A percentile compares a stretch with the other conserved stretches of the same genome.
Conservation (phyloP, 1,140 invertebrate genomes). For the Nylanderia fulva region DNA sequence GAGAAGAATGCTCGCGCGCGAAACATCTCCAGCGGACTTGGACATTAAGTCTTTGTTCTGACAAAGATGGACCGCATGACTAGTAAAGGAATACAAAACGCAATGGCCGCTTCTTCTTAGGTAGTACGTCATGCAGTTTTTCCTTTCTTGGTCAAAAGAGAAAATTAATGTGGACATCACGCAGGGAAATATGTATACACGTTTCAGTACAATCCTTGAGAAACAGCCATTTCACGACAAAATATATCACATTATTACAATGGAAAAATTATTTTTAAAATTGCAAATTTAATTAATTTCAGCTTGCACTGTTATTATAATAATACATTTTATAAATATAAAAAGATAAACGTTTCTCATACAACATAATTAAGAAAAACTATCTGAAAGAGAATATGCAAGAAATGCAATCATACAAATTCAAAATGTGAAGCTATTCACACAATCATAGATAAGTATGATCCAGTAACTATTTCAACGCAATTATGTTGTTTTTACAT, state of each 20-base stretch:
- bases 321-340: not conserved
- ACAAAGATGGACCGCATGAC: conserved; percentile 29
- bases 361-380: not conserved
- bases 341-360: not conserved
- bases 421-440: not conserved
- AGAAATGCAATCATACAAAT: not conserved
- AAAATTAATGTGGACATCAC: conserved; percentile 40
- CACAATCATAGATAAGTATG: not conserved
- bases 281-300: not conserved
- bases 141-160: conserved; percentile 17
- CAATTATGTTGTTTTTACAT: not conserved
- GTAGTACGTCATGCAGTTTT: conserved; percentile 16
- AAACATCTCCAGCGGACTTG: not conserved
- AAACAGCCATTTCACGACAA: not conserved
- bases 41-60: conserved; percentile 36
- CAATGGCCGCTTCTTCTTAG: conserved; percentile 13
- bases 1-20: conserved; percentile 8
- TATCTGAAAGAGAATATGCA: not conserved
- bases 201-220: conserved; percentile 8
- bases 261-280: not conserved
- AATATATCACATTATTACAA: not conserved
- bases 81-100: conserved; percentile 27
- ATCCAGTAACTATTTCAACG: not conserved
- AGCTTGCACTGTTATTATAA: not conserved
- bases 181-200: conserved; percentile 10